Evolutionary conservation across 2,888 invertebrate genomes (phyloP).

Genomic region (Eilema caniola): DNA sequence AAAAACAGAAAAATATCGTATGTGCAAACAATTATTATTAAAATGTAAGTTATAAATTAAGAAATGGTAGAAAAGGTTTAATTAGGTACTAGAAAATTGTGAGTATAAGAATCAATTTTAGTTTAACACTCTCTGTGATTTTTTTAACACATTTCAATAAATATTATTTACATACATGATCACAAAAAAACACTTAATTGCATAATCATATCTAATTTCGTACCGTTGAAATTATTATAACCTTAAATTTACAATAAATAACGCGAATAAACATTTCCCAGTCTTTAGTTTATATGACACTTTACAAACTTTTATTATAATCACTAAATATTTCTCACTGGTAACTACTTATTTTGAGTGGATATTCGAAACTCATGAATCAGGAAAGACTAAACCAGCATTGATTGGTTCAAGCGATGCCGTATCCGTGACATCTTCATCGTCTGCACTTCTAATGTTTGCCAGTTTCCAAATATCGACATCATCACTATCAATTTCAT

Average conservation of each 20-base stretch:
- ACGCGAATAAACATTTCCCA: conserved; percentile 11
- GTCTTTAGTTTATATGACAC: neutral
- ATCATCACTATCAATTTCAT: conserved; percentile 51
- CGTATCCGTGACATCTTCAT: conserved; percentile 7
- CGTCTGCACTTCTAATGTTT: conserved; percentile 48
- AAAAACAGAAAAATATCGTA: neutral
- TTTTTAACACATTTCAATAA: neutral
- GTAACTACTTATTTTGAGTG: conserved; percentile 19
- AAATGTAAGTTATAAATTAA: neutral
- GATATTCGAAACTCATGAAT: conserved; percentile 34
- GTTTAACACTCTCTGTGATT: too few species aligned
- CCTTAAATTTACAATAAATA: conserved; percentile 29
- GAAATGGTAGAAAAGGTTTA: too few species aligned
- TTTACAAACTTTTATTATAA: neutral
- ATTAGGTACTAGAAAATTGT: neutral
- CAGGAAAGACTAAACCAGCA: conserved; percentile 50
- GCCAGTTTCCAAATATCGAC: conserved; percentile 49
- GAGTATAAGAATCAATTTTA: neutral
- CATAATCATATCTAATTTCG: conserved; percentile 9
- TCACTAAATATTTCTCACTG: conserved; percentile 37
- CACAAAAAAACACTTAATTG: conserved; percentile 10
- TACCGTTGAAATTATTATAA: conserved; percentile 16
- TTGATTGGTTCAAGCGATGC: neutral
- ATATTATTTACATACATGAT: neutral
- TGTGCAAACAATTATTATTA: too few species aligned